Conservation (phyloP, 2,888 invertebrate genomes). For the Apotomis capreana region DNA sequence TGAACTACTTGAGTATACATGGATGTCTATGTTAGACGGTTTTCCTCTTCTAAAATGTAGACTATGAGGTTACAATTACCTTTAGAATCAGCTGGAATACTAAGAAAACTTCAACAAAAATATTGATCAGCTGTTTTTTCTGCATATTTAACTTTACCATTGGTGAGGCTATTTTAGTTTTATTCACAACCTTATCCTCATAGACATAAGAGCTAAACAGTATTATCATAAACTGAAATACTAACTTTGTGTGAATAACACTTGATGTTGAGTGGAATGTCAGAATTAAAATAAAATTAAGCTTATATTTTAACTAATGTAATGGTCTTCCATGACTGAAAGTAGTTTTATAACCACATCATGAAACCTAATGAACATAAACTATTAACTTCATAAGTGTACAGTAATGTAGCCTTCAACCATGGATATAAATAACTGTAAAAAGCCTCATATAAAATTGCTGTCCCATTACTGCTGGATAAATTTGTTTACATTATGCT, state of each 20-base stretch:
- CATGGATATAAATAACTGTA: too few relatives aligned
- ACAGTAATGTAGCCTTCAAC: too few relatives aligned
- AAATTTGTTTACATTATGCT: too few relatives aligned
- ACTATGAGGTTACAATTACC: background rate
- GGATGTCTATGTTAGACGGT: background rate
- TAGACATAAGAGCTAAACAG: slow-evolving; percentile 10
- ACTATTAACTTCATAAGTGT: too few relatives aligned
- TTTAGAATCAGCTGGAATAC: slow-evolving; percentile 9
- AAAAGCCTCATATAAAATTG: too few relatives aligned
- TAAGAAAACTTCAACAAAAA: slow-evolving; percentile 20
- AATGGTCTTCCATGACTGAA: background rate
- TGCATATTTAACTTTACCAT: slow-evolving; percentile 29
- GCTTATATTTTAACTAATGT: background rate
- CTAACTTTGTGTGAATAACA: slow-evolving; percentile 6
- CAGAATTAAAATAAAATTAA: background rate
- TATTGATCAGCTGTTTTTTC: slow-evolving; percentile 40
- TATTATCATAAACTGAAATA: slow-evolving; percentile 11
- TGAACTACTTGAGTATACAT: background rate
- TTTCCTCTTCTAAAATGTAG: background rate
- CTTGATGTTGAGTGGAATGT: background rate
- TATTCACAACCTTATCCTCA: slow-evolving; percentile 14
- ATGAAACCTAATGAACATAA: background rate
- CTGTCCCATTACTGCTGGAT: too few relatives aligned
- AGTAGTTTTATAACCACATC: background rate
- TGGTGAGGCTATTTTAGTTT: slow-evolving; percentile 1